Base-by-base conservation (phyloP, 2,113 vertebrate species). In the Tyrannus savana region DNA sequence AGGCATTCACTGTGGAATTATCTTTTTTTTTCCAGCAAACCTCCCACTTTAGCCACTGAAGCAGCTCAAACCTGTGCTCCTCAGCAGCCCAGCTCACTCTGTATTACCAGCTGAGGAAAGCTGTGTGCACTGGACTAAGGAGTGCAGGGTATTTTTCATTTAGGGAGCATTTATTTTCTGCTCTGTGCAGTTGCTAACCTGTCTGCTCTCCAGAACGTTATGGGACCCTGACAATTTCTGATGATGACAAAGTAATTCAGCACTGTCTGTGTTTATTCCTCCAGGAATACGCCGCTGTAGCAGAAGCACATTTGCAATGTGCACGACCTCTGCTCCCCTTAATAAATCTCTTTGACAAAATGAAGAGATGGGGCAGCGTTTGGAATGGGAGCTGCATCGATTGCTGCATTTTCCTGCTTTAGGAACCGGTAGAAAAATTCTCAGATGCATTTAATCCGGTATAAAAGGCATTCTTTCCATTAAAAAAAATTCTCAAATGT, bases 241-340 rank as follows among this genome's bases (percentile, higher is more conserved):
- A 80, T 55, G 89, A 96, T 88, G 94, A 95, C 96, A 95, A 97
- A 94, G 60, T 94, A 82, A 97, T 95, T 97, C 95, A 95, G 89
- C 72, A 67, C 90, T 84, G 96, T 96, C 83, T 92, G 63, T 96
- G 78, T 91, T 95, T 93, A 53, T 91, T 95, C 85, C 95, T 73
- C 31, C 50, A 93, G 96, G 93, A 74, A 87, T 83, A 95, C 1
- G 1, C 58, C 39, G 35, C 63, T 76, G 44, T 93, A 85, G 68
- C 67, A 88, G 87, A 89, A 85, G 71, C 87, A 46, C 24, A 63
- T 91, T 88, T 81, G 55, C 50, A 35, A 21, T 67, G 64, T 39
- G 59, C 14, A 1, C 37, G 91, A 74, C 83, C 76, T 72, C 60
- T 92, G 73, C 56, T 93, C 86, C 90, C 69, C 39, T 80, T 55